A percentile compares a stretch with the other conserved stretches of the same genome.
Evolutionary conservation across 2,797 vertebrate genomes (phyloP).

Genomic region (Philypnodon macrostomus): DNA sequence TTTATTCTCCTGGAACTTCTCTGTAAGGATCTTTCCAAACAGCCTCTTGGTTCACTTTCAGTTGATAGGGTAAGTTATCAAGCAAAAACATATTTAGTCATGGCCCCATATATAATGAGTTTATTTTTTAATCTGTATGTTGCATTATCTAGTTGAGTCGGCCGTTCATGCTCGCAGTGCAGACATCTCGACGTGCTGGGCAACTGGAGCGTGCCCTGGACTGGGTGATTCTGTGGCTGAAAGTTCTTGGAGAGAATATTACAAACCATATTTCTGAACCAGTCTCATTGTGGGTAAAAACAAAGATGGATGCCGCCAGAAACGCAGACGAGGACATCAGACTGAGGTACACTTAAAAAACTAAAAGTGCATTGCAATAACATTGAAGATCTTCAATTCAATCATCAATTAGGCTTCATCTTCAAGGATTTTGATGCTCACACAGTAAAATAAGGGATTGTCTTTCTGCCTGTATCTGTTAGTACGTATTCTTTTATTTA

Average conservation of each 20-base stretch:
- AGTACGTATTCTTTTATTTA: too few relatives aligned
- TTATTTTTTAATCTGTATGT: too few relatives aligned
- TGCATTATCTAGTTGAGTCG: slow-evolving; percentile 75
- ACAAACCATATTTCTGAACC: slow-evolving; percentile 78
- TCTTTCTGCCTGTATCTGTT: too few relatives aligned
- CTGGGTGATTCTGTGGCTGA: slow-evolving; percentile 83
- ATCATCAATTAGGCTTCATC: too few relatives aligned
- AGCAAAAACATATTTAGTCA: too few relatives aligned
- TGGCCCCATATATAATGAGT: too few relatives aligned
- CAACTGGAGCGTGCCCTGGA: slow-evolving; percentile 74
- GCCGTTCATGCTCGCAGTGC: slow-evolving; percentile 85
- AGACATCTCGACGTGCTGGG: slow-evolving; percentile 80
- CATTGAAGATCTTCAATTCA: too few relatives aligned
- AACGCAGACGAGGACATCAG: slow-evolving; percentile 77
- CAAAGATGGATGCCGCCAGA: slow-evolving; percentile 82
- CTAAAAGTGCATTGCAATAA: too few relatives aligned
- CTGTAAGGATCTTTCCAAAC: slow-evolving; percentile 74
- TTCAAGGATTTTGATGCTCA: too few relatives aligned
- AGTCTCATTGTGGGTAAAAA: slow-evolving; percentile 83
- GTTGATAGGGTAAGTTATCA: slow-evolving; percentile 75
- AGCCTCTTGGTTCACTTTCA: slow-evolving; percentile 61
- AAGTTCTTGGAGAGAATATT: slow-evolving; percentile 63
- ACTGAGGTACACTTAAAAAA: slow-evolving; percentile 73
- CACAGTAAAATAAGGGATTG: too few relatives aligned
- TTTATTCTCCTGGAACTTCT: slow-evolving; percentile 77